Base-by-base conservation (phyloP, 2,113 vertebrate genomes). In the Desmodus rotundus region DNA sequence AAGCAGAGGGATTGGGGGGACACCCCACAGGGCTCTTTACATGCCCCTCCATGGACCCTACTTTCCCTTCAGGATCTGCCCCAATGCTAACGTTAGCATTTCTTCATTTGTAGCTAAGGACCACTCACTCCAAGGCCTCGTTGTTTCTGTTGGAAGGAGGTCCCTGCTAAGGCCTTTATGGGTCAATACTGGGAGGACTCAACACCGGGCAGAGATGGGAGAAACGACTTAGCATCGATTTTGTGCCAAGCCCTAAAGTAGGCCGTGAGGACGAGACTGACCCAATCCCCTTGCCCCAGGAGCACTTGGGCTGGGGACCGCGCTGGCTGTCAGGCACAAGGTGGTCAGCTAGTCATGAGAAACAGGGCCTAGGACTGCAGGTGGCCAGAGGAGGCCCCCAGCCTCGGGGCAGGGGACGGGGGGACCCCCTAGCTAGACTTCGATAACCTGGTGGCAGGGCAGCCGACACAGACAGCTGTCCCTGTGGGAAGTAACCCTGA, bases 101-200 rank as follows among this genome's bases (percentile, higher is more conserved):
- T 68, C 26, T 13, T 47, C 87, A 16, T 68, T 50, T 50, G 61
- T 45, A 45, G 68, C 89, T 86, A 47, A 91, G 85, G 61, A 72
- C 77, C 63, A 61, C 45, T 72, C 33, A 43, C 76, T 54, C 63
- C 38, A 67, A 65, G 76, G 20, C 36, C 73, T 93, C 68, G 94
- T 95, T 85, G 94, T 88, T 96, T 96, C 83, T 93, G 4, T 87
- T 93, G 56, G 91, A 97, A 88, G 28, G 67, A 94, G 43, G 58
- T 74, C 43, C 58, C 61, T 24, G n/a, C 78, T 47, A 68, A 14
- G 83, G 50, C 54, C 45, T 76, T 81, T 72, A 87, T 52, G 72
- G 95, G 28, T 92, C 86, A 41, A 56, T 28, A 19, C 87, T 83
- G 89, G 38, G 74, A 94, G 41, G 77, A 74, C 89, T 93, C 54